Evolutionary conservation across 2,797 vertebrate species (phyloP), one percentile per base, ranked within the genome.

Genomic region (Scleropages formosus): DNA sequence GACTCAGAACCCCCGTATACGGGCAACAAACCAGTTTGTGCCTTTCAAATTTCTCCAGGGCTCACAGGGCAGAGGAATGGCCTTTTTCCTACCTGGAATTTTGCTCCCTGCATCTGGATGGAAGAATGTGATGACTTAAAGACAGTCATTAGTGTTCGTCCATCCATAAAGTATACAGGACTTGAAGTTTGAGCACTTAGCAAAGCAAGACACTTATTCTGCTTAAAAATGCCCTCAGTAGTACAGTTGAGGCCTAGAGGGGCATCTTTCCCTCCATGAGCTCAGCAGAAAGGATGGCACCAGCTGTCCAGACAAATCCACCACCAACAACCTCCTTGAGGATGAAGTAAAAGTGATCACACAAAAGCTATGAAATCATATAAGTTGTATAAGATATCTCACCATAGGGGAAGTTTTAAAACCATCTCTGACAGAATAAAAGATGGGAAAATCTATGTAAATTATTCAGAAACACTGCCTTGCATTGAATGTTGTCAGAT

Each of bases 321-420:
- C n/a, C n/a, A n/a, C n/a, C n/a, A n/a, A n/a, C n/a, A n/a, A n/a
- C n/a, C n/a, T n/a, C n/a, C n/a, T n/a, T n/a, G n/a, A n/a, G n/a
- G n/a, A n/a, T n/a, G n/a, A n/a, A n/a, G n/a, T n/a, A n/a, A n/a
- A n/a, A n/a, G n/a, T n/a, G n/a, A n/a, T n/a, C n/a, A n/a, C n/a
- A n/a, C n/a, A n/a, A n/a, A n/a, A n/a, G n/a, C n/a, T n/a, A n/a
- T n/a, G n/a, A n/a, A n/a, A n/a, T n/a, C n/a, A n/a, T n/a, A n/a
- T n/a, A n/a, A n/a, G n/a, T n/a, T n/a, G n/a, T n/a, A n/a, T n/a
- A n/a, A n/a, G n/a, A n/a, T 81, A 88, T 91, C 89, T 89, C 87
- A 81, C 88, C 88, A 90, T 85, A 87, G 87, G 90, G 88, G 91
- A 85, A 92, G 87, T 78, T 87, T 88, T 88, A 85, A n/a, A 88